These are phyloP conservation scores for Conus canariensis DNA, from an alignment of 2,888 invertebrate species.

Conservation along the genomic window DNA sequence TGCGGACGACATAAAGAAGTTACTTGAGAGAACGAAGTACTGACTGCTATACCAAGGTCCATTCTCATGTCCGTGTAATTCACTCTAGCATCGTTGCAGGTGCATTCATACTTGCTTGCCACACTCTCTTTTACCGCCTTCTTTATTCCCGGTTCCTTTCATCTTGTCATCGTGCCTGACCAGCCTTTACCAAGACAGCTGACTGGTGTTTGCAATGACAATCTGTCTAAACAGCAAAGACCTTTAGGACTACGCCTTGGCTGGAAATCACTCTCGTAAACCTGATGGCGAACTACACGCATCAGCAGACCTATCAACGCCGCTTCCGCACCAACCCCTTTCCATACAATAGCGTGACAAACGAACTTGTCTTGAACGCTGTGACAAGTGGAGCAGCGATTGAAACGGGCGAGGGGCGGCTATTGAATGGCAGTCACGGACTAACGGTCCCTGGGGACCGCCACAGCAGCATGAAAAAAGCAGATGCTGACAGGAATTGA, in stretches of 20 bases:
- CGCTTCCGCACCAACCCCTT: neutral
- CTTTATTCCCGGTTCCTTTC: neutral
- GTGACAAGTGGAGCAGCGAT: neutral
- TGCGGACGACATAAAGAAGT: too few species aligned
- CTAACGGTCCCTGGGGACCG: neutral
- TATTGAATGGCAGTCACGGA: neutral
- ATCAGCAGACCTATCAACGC: neutral
- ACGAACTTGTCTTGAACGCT: neutral
- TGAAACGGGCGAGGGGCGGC: neutral
- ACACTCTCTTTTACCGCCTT: neutral
- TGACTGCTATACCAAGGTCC: too few species aligned
- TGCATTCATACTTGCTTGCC: neutral
- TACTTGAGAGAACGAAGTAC: too few species aligned
- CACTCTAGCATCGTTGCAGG: neutral
- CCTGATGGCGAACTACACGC: neutral
- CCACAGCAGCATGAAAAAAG: slow-evolving; percentile 33
- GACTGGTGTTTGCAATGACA: neutral
- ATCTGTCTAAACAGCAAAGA: neutral
- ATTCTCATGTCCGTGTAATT: too few species aligned
- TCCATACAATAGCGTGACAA: neutral
- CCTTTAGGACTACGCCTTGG: neutral
- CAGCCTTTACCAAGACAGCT: neutral
- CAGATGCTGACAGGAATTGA: slow-evolving; percentile 23
- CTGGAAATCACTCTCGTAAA: too few species aligned
- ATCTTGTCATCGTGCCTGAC: neutral